Base-by-base conservation (phyloP, 2,888 invertebrate genomes). In the Archaeoteleia sp. region DNA sequence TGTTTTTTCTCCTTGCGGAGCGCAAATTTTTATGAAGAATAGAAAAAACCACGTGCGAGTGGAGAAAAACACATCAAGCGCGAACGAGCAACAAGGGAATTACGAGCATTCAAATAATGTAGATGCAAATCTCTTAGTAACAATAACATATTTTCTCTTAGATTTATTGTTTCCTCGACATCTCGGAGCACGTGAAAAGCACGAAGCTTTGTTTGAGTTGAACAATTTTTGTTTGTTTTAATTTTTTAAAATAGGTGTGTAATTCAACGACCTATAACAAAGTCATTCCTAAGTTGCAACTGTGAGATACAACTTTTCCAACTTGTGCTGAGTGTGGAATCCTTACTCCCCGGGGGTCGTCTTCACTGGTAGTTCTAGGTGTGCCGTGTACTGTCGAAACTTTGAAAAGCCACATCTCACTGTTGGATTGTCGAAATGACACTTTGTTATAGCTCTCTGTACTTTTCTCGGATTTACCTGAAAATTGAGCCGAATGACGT, bases 41-140 rank as follows among this genome's bases (percentile, higher is more conserved):
- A 43, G 39, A 43, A 49, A 43, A 58, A 58, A 34, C 17, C 48
- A 30, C 30, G 48, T 40, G 23, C 57, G 34, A 40, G 29, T 48
- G 46, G 39, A 20, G 20, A 58, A 54, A 54, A 54, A 48, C 43
- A 54, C 17, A 54, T 17, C 37, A 42, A 53, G 48, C 15, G 40
- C 53, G 54, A 68, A 68, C 58, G 62, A 58, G 62, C 62, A 54
- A 63, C 62, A 58, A 58, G 58, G 67, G 62, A 68, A 68, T 68
- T 58, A 68, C 67, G 67, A 62, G 43, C 57, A 39, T 43, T 42
- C 53, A 58, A 68, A 68, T 63, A 68, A 62, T 62, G 67, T 68
- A 67, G 67, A 67, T 62, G 67, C 62, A 62, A 67, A 67, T 67
- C 62, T 57, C 39, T 25, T 39, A 7, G 53, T 57, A 62, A 67